These are phyloP conservation scores for Palythoa grandis DNA, from an alignment of 92 coral and sea anemone species.

Conservation along the genomic window DNA sequence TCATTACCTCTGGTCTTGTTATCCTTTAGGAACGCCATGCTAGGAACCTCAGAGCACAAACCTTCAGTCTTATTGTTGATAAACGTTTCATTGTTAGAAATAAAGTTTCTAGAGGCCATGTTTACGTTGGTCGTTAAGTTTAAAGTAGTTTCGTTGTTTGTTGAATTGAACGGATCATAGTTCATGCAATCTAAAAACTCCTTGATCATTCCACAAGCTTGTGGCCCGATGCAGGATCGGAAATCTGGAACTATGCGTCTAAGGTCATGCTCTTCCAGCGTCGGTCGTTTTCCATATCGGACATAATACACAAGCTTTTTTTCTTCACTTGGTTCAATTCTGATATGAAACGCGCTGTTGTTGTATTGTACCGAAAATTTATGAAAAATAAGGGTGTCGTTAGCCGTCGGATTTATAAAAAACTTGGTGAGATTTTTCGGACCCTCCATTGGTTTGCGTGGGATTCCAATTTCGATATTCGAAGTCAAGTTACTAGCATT, in stretches of 20 bases:
- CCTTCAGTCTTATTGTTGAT: not conserved
- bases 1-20: constrained; percentile 6
- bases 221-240: constrained; percentile 28
- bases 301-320: constrained; percentile 22
- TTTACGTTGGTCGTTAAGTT: not conserved
- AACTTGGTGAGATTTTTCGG: not conserved
- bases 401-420: constrained; percentile 19
- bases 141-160: not conserved
- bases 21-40: not conserved
- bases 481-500: constrained; percentile 35
- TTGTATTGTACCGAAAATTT: constrained; percentile 23
- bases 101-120: not conserved
- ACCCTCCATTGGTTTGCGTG: constrained; percentile 9
- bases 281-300: constrained; percentile 20
- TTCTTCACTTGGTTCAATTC: not conserved
- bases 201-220: constrained; percentile 23
- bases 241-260: constrained; percentile 23
- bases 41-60: constrained; percentile 2
- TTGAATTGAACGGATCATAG: not conserved
- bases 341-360: constrained; percentile 39
- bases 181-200: constrained; percentile 4
- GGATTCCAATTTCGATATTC: constrained; percentile 38
- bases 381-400: constrained; percentile 1
- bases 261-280: constrained; percentile 18
- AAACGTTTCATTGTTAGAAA: not conserved